phyloP scores from a whole-genome alignment of 2,888 invertebrate species.

The Cosmorhoe ocellata region DNA sequence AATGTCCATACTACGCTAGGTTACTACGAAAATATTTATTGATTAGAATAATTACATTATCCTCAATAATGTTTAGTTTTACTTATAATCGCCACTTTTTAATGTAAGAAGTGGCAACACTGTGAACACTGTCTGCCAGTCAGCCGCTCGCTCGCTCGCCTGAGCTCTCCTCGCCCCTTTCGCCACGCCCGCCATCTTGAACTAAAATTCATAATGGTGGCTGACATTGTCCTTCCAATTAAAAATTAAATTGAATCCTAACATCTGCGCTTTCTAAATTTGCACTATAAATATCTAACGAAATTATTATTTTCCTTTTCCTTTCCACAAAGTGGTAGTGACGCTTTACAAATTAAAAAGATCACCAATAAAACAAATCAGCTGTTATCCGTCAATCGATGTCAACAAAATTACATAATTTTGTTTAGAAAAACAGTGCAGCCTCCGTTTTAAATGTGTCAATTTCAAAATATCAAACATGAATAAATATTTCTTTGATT shows the following conservation, averaged over 20 bases:
- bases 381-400: conserved; percentile 83
- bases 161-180: background rate
- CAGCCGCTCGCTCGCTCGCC: too few species aligned
- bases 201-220: conserved; percentile 57
- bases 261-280: conserved; percentile 39
- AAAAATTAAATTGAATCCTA: conserved; percentile 58
- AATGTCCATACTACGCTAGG: too few species aligned
- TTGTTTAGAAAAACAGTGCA: conserved; percentile 82
- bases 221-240: conserved; percentile 64
- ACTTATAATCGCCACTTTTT: too few species aligned
- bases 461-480: conserved; percentile 71
- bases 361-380: conserved; percentile 79
- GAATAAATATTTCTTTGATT: conserved; percentile 61
- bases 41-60: too few species aligned
- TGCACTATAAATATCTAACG: conserved; percentile 45
- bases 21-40: too few species aligned
- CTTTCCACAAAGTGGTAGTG: conserved; percentile 34
- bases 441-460: conserved; percentile 70
- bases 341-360: conserved; percentile 58
- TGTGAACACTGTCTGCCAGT: too few species aligned
- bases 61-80: too few species aligned
- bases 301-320: conserved; percentile 46
- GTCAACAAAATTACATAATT: conserved; percentile 84
- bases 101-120: too few species aligned
- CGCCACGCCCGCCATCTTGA: conserved; percentile 67